Evolutionary conservation across 2,888 invertebrate species (phyloP).

Genomic region (Cancer borealis): DNA sequence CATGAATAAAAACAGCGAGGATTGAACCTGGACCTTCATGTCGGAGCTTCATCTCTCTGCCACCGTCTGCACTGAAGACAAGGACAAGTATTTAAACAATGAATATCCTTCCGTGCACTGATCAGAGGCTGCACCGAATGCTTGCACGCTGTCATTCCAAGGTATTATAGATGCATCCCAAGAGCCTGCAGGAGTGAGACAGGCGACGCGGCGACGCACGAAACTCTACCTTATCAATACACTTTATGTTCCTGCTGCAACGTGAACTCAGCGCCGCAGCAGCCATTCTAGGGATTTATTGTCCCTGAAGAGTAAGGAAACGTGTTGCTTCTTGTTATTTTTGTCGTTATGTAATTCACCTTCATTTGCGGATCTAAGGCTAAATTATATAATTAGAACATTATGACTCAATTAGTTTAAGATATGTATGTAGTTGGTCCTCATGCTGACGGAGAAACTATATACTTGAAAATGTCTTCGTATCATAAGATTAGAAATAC

Average conservation of each 20-base stretch:
- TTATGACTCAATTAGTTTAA: background rate
- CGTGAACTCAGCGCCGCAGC: background rate
- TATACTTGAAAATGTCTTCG: background rate
- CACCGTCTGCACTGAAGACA: background rate
- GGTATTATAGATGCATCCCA: background rate
- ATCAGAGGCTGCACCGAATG: background rate
- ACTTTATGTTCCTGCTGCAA: conserved; percentile 9
- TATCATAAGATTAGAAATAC: background rate
- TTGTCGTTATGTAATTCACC: background rate
- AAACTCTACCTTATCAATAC: background rate
- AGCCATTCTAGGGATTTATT: background rate
- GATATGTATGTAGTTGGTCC: background rate
- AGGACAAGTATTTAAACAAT: background rate
- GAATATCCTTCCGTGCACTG: background rate
- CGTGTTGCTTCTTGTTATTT: background rate
- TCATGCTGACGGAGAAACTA: background rate
- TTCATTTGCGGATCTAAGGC: background rate
- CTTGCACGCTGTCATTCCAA: background rate
- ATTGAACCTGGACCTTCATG: background rate
- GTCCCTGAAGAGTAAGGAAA: background rate
- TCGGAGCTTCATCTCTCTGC: background rate
- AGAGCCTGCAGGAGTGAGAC: background rate
- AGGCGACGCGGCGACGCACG: background rate
- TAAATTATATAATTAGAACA: background rate
- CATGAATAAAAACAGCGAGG: background rate